phyloP scores from a whole-genome alignment of 2,113 vertebrate genomes.

The Lepidiolamprologus cunningtoni region DNA sequence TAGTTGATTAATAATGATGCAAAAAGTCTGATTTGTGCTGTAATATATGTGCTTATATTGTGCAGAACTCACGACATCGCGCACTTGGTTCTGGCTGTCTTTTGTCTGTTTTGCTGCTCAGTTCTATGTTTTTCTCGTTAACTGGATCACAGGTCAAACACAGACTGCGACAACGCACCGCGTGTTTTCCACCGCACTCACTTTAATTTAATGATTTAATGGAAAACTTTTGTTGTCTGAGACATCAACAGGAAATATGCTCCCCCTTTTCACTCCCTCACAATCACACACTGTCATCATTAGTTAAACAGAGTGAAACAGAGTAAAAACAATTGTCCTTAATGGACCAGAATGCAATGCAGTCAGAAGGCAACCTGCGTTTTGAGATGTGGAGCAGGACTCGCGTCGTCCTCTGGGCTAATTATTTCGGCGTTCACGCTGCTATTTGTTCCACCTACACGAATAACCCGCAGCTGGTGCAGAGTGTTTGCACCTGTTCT shows the following conservation, averaged over 20 bases:
- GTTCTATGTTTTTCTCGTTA: not conserved
- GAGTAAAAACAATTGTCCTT: not conserved
- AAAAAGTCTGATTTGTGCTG: not conserved
- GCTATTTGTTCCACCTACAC: not conserved
- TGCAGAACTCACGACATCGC: not conserved
- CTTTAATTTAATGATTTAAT: not conserved
- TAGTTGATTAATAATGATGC: not conserved
- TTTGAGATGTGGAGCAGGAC: not conserved
- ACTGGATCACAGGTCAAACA: not conserved
- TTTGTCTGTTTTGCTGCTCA: not conserved
- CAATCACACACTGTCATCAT: not conserved
- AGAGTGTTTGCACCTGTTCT: slow-evolving; percentile 10
- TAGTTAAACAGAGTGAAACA: not conserved
- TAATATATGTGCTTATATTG: not conserved
- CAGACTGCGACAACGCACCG: not conserved
- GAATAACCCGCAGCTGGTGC: not conserved
- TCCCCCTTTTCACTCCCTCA: not conserved
- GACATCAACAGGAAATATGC: not conserved
- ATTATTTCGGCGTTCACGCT: not conserved
- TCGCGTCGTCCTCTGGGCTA: not conserved
- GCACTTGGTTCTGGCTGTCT: not conserved
- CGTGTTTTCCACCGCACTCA: not conserved
- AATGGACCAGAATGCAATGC: slow-evolving; percentile 8
- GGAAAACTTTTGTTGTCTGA: not conserved
- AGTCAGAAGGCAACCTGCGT: not conserved